Percentiles rank a stretch among this genome's conserved stretches.
Evolutionary conservation across 2,113 vertebrate genomes (phyloP).

Genomic region (Osmerus eperlanus): DNA sequence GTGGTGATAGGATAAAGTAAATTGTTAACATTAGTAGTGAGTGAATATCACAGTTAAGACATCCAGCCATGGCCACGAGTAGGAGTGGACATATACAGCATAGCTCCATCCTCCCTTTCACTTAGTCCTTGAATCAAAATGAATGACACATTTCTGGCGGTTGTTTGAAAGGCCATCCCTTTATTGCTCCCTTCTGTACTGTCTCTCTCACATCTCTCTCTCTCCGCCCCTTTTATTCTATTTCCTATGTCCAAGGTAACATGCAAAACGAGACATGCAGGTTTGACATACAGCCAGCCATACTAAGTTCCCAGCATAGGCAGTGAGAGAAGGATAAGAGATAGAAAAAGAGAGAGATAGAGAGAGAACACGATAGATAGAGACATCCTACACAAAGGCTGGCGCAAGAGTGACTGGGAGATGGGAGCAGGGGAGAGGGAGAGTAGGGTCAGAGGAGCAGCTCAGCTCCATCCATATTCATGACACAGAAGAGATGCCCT

Average conservation of each 20-base stretch:
- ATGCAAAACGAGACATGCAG: background rate
- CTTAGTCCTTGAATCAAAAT: background rate
- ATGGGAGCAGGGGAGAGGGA: background rate
- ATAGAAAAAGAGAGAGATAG: background rate
- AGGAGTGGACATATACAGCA: too few species aligned
- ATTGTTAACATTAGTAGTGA: background rate
- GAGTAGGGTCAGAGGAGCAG: constrained; percentile 10
- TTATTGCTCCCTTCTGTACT: background rate
- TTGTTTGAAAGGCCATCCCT: background rate
- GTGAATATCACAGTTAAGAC: background rate
- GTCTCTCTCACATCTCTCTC: background rate
- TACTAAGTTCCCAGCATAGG: background rate
- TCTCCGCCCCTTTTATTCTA: background rate
- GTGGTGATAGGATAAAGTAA: background rate
- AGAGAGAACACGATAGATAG: background rate
- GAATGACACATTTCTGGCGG: too few species aligned
- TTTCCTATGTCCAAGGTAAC: constrained; percentile 1
- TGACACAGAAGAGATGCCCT: constrained; percentile 22
- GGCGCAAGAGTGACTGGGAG: background rate
- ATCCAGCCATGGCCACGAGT: background rate
- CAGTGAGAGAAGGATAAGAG: background rate
- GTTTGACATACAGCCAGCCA: too few species aligned
- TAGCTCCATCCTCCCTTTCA: too few species aligned
- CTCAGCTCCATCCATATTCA: constrained; percentile 35
- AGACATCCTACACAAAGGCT: background rate